phyloP scores from a whole-genome alignment of 2,888 invertebrate species.

The Allygus modestus region DNA sequence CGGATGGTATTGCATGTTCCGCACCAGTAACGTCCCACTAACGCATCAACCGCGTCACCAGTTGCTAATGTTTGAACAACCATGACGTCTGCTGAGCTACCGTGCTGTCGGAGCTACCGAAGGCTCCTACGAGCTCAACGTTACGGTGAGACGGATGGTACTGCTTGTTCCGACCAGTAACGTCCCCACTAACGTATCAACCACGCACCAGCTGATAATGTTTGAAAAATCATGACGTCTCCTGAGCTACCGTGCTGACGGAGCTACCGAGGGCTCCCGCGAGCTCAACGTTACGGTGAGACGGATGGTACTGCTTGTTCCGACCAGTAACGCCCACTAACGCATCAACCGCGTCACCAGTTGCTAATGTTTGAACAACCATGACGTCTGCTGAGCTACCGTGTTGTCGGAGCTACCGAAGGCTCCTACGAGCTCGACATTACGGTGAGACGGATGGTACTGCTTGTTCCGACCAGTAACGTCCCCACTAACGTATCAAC shows the following conservation, averaged over 20 bases:
- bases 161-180: constrained; percentile 8
- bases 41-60: not conserved
- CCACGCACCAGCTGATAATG: no score
- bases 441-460: no score
- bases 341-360: not conserved
- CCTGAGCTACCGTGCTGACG: not conserved
- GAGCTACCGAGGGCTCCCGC: not conserved
- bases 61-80: no score
- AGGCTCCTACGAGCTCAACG: no score
- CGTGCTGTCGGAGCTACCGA: not conserved
- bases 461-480: not conserved
- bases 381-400: not conserved
- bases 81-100: not conserved
- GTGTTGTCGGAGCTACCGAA: not conserved
- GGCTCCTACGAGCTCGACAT: no score
- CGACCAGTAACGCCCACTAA: not conserved
- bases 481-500: not conserved
- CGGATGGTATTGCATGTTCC: constrained; percentile 11
- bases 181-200: not conserved
- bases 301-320: no score
- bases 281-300: no score
- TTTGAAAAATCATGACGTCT: no score
- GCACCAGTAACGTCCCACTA: not conserved
- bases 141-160: no score
- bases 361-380: no score